A percentile compares a stretch with the other conserved stretches of the same genome.
These are phyloP conservation scores for Xiphydria camelus DNA, from an alignment of 2,888 invertebrate genomes.

Conservation along the genomic window DNA sequence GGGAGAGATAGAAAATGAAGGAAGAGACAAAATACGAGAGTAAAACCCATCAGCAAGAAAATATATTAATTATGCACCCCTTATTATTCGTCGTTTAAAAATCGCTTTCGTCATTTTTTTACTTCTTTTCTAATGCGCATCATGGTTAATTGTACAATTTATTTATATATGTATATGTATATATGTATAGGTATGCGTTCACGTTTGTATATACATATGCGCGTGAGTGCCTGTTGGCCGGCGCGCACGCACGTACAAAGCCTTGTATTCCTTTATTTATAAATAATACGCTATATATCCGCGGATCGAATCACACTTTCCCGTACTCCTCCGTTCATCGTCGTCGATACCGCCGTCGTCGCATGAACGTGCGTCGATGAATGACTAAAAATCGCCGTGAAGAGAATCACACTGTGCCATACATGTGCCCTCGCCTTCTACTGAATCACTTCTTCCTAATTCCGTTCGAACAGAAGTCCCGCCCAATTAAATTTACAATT, in stretches of 20 bases:
- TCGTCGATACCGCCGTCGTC: too few relatives aligned
- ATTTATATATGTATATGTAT: neutral
- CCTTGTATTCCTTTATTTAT: neutral
- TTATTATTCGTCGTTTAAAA: neutral
- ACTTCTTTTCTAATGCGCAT: neutral
- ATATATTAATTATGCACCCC: neutral
- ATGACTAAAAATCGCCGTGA: too few relatives aligned
- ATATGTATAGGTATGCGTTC: neutral
- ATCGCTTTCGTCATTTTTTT: neutral
- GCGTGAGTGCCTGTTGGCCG: too few relatives aligned
- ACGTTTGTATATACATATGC: neutral
- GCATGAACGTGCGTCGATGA: too few relatives aligned
- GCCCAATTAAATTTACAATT: too few relatives aligned
- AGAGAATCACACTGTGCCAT: conserved; percentile 31
- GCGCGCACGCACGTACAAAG: too few relatives aligned
- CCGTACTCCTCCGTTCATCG: too few relatives aligned
- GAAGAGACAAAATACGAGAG: neutral
- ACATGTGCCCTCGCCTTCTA: too few relatives aligned
- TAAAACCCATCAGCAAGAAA: neutral
- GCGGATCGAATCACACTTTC: too few relatives aligned
- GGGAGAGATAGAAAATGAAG: neutral
- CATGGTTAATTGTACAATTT: neutral
- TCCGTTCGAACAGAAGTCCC: too few relatives aligned
- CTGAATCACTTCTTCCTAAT: too few relatives aligned
- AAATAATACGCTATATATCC: too few relatives aligned